Evolutionary conservation across 92 coral and sea anemone genomes (phyloP).

Genomic region (Epizoanthus ramosus): DNA sequence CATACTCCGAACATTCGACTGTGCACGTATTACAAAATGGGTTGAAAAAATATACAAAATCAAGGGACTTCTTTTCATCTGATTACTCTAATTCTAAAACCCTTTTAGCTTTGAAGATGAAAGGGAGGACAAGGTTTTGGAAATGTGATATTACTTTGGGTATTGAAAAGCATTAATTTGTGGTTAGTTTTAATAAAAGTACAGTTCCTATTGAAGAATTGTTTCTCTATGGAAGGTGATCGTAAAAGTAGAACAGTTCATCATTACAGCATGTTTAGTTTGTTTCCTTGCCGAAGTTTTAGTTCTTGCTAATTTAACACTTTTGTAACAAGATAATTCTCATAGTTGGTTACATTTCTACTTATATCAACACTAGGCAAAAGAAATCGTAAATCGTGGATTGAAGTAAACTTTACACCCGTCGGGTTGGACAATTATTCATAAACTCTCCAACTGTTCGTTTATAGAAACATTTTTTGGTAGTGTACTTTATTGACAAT

Average conservation of each 20-base stretch:
- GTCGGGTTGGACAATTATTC: conserved; percentile 26
- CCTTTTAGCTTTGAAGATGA: background rate
- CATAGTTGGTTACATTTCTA: background rate
- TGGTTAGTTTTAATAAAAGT: conserved; percentile 20
- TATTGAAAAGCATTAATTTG: conserved; percentile 10
- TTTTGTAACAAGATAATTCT: background rate
- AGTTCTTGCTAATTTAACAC: background rate
- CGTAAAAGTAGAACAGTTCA: background rate
- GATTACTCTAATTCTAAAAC: background rate
- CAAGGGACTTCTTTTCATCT: background rate
- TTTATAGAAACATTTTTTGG: conserved; percentile 5
- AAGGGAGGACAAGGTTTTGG: background rate
- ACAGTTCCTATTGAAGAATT: background rate
- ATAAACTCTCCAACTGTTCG: conserved; percentile 21
- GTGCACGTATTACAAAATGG: background rate
- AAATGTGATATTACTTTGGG: background rate
- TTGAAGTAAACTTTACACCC: conserved; percentile 20
- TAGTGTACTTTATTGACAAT: background rate
- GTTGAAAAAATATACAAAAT: background rate
- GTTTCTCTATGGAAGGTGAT: background rate
- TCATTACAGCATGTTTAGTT: background rate
- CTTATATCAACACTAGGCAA: background rate
- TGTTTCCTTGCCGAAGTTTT: too few species aligned
- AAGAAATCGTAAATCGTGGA: background rate
- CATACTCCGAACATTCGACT: background rate